These are phyloP conservation scores for Sebastes glaucus DNA, from an alignment of 2,797 vertebrate genomes.

Conservation along the genomic window DNA sequence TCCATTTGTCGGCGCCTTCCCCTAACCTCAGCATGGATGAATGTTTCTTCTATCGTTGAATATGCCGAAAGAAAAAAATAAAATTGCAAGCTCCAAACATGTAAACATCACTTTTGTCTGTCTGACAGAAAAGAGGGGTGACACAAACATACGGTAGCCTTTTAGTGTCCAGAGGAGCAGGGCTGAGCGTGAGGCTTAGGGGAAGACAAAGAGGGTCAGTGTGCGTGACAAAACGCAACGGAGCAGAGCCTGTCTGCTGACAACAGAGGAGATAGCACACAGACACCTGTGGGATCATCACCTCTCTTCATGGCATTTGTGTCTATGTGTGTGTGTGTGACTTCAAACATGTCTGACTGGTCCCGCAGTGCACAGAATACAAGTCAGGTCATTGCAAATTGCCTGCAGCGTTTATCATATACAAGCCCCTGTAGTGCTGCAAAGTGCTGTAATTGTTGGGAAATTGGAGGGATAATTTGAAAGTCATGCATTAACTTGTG, in stretches of 20 bases:
- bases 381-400: conserved; percentile 13
- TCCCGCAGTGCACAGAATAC: neutral
- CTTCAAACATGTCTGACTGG: neutral
- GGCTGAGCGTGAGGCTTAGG: conserved; percentile 25
- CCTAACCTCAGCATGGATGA: neutral
- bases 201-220: conserved; percentile 53
- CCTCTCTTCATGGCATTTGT: conserved; percentile 1
- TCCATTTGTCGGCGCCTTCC: conserved; percentile 28
- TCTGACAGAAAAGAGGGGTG: neutral
- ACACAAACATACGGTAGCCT: conserved; percentile 1
- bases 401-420: neutral
- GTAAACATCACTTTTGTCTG: neutral
- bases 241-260: conserved; percentile 49
- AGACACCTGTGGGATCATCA: conserved; percentile 46
- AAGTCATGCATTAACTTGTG: neutral
- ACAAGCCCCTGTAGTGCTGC: neutral
- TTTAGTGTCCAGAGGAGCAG: conserved; percentile 20
- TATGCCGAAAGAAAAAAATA: neutral
- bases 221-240: conserved; percentile 54
- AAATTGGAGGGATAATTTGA: neutral
- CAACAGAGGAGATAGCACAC: conserved; percentile 22
- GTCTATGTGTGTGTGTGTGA: neutral
- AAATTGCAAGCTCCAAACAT: neutral
- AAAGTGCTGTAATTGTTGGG: conserved; percentile 14
- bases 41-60: neutral